These are phyloP conservation scores for Mionectes macconnelli DNA, from an alignment of 2,113 vertebrate species.

Conservation along the genomic window DNA sequence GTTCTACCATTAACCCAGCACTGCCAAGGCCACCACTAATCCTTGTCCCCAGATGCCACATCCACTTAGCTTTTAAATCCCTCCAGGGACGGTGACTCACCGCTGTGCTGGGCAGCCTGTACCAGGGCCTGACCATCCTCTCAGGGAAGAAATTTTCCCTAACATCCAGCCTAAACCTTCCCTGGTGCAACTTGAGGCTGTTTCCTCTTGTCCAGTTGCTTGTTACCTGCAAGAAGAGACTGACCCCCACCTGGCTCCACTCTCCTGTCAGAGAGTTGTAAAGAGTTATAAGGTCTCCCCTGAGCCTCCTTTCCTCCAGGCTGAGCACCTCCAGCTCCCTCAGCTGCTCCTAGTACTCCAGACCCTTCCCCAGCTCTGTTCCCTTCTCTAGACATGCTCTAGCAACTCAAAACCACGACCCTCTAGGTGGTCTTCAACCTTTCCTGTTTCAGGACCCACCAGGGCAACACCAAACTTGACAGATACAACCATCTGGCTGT, in stretches of 20 bases:
- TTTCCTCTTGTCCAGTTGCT: neutral
- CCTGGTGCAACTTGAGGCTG: rapidly evolving
- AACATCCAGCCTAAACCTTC: no score
- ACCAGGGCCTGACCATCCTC: neutral
- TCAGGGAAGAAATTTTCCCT: no score
- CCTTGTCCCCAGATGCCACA: neutral
- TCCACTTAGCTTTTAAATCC: neutral
- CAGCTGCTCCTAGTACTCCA: neutral
- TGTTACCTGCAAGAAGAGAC: neutral
- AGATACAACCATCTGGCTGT: neutral
- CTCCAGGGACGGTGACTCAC: neutral
- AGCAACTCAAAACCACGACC: neutral
- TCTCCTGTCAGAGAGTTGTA: neutral
- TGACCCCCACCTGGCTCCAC: neutral
- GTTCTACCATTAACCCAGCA: neutral
- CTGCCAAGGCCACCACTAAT: neutral
- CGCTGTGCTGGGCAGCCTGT: neutral
- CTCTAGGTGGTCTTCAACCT: neutral
- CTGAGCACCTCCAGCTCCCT: neutral
- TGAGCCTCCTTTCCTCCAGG: neutral
- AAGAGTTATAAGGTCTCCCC: neutral
- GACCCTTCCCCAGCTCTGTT: rapidly evolving
- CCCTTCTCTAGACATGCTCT: rapidly evolving
- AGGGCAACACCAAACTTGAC: neutral
- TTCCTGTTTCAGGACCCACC: neutral